Evolutionary conservation across 2,888 invertebrate genomes (phyloP), one percentile per base, ranked within the genome.

Genomic region (Danaus chrysippus): DNA sequence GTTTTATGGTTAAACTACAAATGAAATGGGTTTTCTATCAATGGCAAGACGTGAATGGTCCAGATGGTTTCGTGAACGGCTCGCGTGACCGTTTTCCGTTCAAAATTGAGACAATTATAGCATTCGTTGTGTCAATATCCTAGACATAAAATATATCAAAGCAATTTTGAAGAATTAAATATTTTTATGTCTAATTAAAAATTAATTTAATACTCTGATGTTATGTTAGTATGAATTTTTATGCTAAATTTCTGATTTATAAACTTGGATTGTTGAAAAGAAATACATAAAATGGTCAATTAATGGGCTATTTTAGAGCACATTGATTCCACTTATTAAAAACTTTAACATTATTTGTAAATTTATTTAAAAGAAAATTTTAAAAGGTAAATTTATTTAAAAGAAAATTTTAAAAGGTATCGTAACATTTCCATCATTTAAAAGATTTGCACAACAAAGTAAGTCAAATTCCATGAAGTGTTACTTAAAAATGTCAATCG

Each of bases 11-110:
- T 58, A 61, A 68, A 68, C 64, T 68, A 69, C 68, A 72, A 68
- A 72, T 43, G 44, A 56, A 59, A 56, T 56, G 54, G 52, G 54
- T 59, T 54, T 34, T 15, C 46, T 67, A 68, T 70, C 68, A 72
- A 73, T 75, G 71, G 65, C 71, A 69, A 61, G 67, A 72, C 71
- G 73, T 77, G 72, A 74, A 73, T 74, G 71, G 69, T 66, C 65
- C 67, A 67, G 59, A 70, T 73, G 69, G 64, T 63, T 68, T 58
- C 62, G 63, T 55, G 66, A 70, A 68, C 65, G 68, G 70, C 58
- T 79, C 68, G 76, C 81, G 79, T 81, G 78, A 57, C 49, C 10
- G 41, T 49, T 49, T 52, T 58, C 61, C 58, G 66, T 67, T 65
- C 61, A 54, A 43, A 62, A 46, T 56, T 46, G 57, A 59, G 42